Percentiles rank a stretch among this genome's conserved stretches.
Conservation (phyloP, 2,888 invertebrate species). For the Mythimna vitellina region DNA sequence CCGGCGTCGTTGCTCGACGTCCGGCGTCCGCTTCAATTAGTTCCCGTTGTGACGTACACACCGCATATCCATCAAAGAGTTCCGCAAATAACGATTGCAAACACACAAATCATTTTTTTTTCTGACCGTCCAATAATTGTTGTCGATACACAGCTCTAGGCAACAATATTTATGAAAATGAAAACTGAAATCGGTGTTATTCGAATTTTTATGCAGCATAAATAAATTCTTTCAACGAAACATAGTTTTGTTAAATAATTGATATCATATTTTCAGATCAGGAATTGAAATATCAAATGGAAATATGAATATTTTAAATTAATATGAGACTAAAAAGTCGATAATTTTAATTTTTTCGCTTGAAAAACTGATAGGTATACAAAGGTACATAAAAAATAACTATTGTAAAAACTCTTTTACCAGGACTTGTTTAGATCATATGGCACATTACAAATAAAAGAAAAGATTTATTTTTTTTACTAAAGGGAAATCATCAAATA, state of each 20-base stretch:
- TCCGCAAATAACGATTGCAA: constrained; percentile 57
- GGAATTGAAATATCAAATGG: not conserved
- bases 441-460: not conserved
- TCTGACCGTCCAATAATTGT: not conserved
- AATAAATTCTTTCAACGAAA: constrained; percentile 26
- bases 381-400: no score
- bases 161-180: constrained; percentile 19
- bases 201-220: constrained; percentile 19
- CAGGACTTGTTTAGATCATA: no score
- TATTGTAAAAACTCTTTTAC: no score
- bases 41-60: constrained; percentile 58
- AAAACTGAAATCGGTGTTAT: constrained; percentile 19
- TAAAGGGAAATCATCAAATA: not conserved
- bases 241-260: not conserved
- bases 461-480: not conserved
- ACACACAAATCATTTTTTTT: constrained; percentile 54
- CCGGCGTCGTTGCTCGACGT: constrained; percentile 37
- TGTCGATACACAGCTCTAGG: constrained; percentile 9
- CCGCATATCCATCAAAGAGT: constrained; percentile 63
- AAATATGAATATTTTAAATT: no score
- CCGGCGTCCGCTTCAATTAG: constrained; percentile 72
- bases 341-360: not conserved
- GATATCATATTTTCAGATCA: not conserved
- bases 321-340: not conserved
- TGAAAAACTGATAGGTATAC: not conserved